phyloP scores from a whole-genome alignment of 1,140 invertebrate species.

The Formica selysi region DNA sequence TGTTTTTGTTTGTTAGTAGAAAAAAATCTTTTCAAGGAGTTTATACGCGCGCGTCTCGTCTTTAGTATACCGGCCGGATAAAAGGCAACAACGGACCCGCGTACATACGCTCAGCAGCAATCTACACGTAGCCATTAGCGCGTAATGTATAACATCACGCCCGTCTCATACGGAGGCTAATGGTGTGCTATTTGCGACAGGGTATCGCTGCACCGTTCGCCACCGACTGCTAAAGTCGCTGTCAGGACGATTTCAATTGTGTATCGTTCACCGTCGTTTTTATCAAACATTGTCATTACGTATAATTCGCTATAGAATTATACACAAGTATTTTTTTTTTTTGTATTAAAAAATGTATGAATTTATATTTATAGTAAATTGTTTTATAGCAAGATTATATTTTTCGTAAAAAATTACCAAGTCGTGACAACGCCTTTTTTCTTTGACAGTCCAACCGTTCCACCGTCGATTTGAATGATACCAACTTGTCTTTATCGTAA shows the following conservation, averaged over 20 bases:
- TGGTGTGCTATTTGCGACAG: constrained; percentile 70
- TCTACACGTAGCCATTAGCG: constrained; percentile 74
- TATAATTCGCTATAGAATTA: not conserved
- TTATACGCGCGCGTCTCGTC: constrained; percentile 31
- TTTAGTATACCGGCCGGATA: constrained; percentile 60
- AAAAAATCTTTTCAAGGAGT: not conserved
- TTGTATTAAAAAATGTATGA: too few relatives aligned
- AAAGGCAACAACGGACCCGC: constrained; percentile 69
- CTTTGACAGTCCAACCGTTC: not conserved
- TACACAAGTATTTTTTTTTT: too few relatives aligned
- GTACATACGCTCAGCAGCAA: constrained; percentile 69
- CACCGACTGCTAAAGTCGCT: constrained; percentile 41
- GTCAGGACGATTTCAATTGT: constrained; percentile 10
- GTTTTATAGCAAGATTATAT: not conserved
- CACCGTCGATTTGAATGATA: constrained; percentile 1
- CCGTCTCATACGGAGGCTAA: constrained; percentile 73
- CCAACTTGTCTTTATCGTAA: not conserved
- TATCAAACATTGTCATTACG: constrained; percentile 1
- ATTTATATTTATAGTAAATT: not conserved
- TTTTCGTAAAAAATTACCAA: not conserved
- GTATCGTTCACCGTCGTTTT: not conserved
- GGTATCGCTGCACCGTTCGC: constrained; percentile 52
- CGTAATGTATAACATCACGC: constrained; percentile 78
- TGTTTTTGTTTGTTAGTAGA: not conserved
- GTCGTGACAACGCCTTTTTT: not conserved